These are phyloP conservation scores for Lagopus muta DNA, from an alignment of 2,113 vertebrate genomes.

Conservation along the genomic window DNA sequence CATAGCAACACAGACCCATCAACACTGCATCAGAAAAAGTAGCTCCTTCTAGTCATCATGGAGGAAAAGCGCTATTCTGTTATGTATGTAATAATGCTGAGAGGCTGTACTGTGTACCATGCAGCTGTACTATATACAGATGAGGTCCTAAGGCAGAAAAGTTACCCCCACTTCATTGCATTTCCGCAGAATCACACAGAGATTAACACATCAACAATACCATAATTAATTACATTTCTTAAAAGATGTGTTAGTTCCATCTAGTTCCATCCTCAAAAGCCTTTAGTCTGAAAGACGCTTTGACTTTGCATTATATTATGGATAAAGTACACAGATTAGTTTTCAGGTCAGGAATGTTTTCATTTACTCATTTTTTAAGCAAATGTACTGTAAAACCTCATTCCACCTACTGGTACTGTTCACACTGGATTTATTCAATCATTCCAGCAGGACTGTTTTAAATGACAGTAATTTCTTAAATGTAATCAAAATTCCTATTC, in stretches of 20 bases:
- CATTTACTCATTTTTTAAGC: neutral
- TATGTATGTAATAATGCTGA: neutral
- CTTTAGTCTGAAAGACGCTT: accelerated
- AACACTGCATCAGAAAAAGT: neutral
- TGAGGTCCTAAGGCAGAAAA: neutral
- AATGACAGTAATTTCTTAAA: neutral
- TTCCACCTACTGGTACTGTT: neutral
- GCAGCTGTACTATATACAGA: neutral
- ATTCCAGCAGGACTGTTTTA: neutral
- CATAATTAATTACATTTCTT: neutral
- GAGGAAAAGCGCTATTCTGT: neutral
- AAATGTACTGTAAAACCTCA: neutral
- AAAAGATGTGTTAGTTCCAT: neutral
- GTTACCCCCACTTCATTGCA: neutral
- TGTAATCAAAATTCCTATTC: neutral
- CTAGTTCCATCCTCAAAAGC: neutral
- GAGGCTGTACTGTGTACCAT: neutral
- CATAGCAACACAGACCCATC: neutral
- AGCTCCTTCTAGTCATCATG: neutral
- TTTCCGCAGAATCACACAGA: neutral
- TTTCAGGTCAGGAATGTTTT: neutral
- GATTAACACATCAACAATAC: neutral
- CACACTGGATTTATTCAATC: neutral
- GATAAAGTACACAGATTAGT: neutral
- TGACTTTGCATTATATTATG: neutral